A percentile compares a stretch with the other conserved stretches of the same genome.
Evolutionary conservation across 2,888 invertebrate species (phyloP).

Genomic region (Cecidostiba fungosa): DNA sequence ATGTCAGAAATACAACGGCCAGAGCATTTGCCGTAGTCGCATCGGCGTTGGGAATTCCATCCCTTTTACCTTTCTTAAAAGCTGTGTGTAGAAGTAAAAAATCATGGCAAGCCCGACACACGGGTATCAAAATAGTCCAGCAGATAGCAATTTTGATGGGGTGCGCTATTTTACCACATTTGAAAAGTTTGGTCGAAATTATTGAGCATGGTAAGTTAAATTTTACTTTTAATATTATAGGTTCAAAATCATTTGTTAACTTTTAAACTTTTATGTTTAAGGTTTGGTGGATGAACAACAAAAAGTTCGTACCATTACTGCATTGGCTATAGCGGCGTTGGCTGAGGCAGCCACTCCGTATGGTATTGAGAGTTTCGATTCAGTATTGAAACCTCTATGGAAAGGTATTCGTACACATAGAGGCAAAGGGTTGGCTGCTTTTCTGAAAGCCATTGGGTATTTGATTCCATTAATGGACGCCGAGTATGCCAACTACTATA

Average conservation of each 20-base stretch:
- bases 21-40: constrained; percentile 99
- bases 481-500: constrained; percentile 99
- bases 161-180: constrained; percentile 98
- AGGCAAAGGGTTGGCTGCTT: constrained; percentile 98
- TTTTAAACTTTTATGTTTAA: constrained; percentile 72
- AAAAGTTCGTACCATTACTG: constrained; percentile 99
- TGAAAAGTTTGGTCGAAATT: constrained; percentile 98
- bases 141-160: constrained; percentile 99
- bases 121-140: constrained; percentile 99
- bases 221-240: not conserved
- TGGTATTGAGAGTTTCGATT: constrained; percentile 99
- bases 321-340: constrained; percentile 97
- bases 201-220: constrained; percentile 94
- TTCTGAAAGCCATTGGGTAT: constrained; percentile 99
- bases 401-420: constrained; percentile 97
- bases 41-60: constrained; percentile 98
- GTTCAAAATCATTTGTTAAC: not conserved
- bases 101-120: constrained; percentile 99
- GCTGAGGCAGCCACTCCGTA: constrained; percentile 99
- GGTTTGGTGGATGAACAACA: constrained; percentile 99
- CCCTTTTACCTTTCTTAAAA: constrained; percentile 97
- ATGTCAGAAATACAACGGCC: constrained; percentile 99
- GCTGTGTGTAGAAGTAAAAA: constrained; percentile 99
- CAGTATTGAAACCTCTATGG: constrained; percentile 99
- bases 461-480: constrained; percentile 99